phyloP scores from a whole-genome alignment of 2,888 invertebrate genomes.

The Phalera bucephala region DNA sequence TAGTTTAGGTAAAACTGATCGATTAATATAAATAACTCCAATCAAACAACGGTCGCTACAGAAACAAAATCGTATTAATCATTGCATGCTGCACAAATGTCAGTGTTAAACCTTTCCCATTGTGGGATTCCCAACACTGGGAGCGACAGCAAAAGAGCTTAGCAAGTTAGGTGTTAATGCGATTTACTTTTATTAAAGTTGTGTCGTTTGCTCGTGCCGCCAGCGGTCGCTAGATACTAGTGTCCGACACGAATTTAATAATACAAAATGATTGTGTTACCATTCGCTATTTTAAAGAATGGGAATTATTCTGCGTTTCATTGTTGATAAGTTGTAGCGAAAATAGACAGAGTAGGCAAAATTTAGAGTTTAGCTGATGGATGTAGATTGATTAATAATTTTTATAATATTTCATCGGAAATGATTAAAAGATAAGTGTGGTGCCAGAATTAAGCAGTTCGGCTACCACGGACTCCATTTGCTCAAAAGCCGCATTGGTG shows the following conservation, averaged over 20 bases:
- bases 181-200: conserved; percentile 69
- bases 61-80: not conserved
- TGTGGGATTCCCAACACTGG: conserved; percentile 22
- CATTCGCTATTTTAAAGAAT: conserved; percentile 25
- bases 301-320: conserved; percentile 8
- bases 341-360: no score
- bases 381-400: no score
- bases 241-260: conserved; percentile 40
- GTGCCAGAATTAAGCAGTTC: no score
- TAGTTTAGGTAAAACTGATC: no score
- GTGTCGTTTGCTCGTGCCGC: conserved; percentile 45
- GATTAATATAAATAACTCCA: no score
- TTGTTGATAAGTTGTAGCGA: no score
- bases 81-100: conserved; percentile 5
- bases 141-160: conserved; percentile 51
- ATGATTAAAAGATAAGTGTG: no score
- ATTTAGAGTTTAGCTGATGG: no score
- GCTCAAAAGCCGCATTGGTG: no score
- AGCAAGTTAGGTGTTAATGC: conserved; percentile 62
- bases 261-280: conserved; percentile 34
- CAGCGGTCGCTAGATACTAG: conserved; percentile 45
- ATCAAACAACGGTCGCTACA: no score
- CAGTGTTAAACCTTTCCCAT: conserved; percentile 8
- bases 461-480: no score
- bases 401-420: no score